These are phyloP conservation scores for Dallia pectoralis DNA, from an alignment of 2,797 vertebrate species.

Conservation along the genomic window DNA sequence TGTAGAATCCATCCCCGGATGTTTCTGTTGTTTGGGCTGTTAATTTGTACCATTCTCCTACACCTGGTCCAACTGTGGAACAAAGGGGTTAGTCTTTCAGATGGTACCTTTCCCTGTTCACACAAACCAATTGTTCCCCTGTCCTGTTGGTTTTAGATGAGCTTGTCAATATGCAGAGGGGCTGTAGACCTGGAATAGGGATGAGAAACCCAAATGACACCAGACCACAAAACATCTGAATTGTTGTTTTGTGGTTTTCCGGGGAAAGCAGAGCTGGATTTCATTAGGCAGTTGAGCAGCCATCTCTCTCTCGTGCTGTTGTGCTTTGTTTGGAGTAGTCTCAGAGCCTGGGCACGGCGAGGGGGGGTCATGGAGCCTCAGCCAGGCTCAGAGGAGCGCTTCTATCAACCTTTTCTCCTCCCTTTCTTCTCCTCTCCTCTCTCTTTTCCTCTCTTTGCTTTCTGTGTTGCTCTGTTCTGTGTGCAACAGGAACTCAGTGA, in stretches of 20 bases:
- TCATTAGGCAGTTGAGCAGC: conserved; percentile 38
- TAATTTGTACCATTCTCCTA: background rate
- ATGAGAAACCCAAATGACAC: conserved; percentile 25
- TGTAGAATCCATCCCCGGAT: too few relatives aligned
- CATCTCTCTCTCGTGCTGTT: conserved; percentile 23
- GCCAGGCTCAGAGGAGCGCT: conserved; percentile 52
- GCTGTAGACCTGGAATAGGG: conserved; percentile 10
- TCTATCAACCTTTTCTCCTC: conserved; percentile 58
- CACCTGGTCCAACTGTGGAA: background rate
- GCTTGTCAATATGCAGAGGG: conserved; percentile 12
- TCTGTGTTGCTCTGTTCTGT: conserved; percentile 27
- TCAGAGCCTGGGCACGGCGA: conserved; percentile 20
- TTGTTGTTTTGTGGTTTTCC: conserved; percentile 44
- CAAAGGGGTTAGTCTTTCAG: conserved; percentile 2
- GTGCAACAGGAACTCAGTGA: conserved; percentile 70
- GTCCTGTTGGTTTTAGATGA: conserved; percentile 42
- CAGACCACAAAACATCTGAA: conserved; percentile 36
- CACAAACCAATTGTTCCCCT: conserved; percentile 24
- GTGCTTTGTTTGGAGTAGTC: conserved; percentile 29
- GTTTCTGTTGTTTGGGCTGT: too few relatives aligned
- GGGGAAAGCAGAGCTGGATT: conserved; percentile 31
- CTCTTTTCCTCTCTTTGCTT: background rate
- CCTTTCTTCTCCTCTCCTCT: conserved; percentile 8
- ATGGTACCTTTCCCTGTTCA: conserved; percentile 5
- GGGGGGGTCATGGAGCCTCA: conserved; percentile 20